Evolutionary conservation across 2,113 vertebrate species (phyloP), one percentile per base, ranked within the genome.

Genomic region (Misgurnus mizolepis): DNA sequence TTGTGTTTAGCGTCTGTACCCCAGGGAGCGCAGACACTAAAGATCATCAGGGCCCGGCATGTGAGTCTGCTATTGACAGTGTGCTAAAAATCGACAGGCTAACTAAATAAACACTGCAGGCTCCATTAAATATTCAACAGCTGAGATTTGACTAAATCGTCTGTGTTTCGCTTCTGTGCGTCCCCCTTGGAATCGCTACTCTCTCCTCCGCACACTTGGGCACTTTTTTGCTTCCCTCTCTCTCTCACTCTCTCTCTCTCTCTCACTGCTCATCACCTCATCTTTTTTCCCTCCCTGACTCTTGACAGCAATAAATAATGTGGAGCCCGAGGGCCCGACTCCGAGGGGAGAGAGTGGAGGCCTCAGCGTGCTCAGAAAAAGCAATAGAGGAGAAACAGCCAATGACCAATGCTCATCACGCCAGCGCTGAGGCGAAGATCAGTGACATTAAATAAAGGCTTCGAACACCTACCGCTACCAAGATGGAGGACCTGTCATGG

Each of bases 111-210:
- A 98, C 96, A 94, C 92, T 88, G 89, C 92, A 91, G 93, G 94
- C 94, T 93, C 95, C 95, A 97, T 98, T 96, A 98, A 99, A 98
- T 97, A 99, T 99, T 97, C 98, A 99, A 93, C 93, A 93, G 92
- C 87, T 93, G 94, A 96, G 96, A 98, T 97, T 95, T 96, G 95
- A 98, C 95, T 94, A 95, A 93, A 85, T 69, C 69, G 77, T 66
- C 73, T 71, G 68, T 74, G 80, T 85, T 85, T 85, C 14, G 80
- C 77, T 82, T 82, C 62, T 67, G 87, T 86, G 66, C 78, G 41
- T 71, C 72, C 64, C 45, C 50, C 83, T 87, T 88, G 89, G 86
- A 88, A 76, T 85, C 86, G 82, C 84, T 89, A 86, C 84, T 90
- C 89, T 88, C 87, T 88, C 88, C 83, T 86, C 89, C 82, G 87